Evolutionary conservation across 2,797 vertebrate genomes (phyloP), one percentile per base, ranked within the genome.

Genomic region (Sebastes minor): DNA sequence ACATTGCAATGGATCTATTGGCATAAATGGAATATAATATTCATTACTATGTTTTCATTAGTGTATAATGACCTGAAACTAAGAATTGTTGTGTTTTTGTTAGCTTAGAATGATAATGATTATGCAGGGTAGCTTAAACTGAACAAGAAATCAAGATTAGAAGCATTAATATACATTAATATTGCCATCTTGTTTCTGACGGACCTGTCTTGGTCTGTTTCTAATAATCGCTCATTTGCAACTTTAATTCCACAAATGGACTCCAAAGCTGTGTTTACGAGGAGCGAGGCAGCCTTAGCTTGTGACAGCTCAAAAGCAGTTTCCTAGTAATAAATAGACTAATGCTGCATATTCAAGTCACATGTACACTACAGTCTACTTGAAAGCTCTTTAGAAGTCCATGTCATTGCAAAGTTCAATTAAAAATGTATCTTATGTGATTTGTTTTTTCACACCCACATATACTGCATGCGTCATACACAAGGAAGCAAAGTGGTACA

Each of bases 201-300:
- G 80, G 72, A 46, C 74, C 71, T 66, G 69, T 85, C 79, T 76
- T 79, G 79, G 85, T 84, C 78, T 86, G 85, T 91, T 88, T 81
- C 71, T 53, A 53, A 11, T 35, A 76, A 87, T 78, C 20, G 8
- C 85, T 93, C 85, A 92, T 91, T 94, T 92, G 88, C 91, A 92
- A 91, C 89, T 92, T 91, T 94, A 94, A 95, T 94, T 92, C 90
- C 74, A 79, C 89, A 91, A 94, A 95, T 91, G 90, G 91, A 92
- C 88, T 91, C 88, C 71, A 90, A 91, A 93, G 90, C 91, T 77
- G 86, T 90, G 92, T 92, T 92, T 93, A 93, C 88, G 88, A 72
- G 85, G 68, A 83, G 72, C 25, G 5, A 85, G 84, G 83, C 86
- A 86, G 88, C 87, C 86, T 85, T 72, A 49, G 78, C 80, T 52